phyloP scores from a whole-genome alignment of 2,797 vertebrate species.

The Pyrocephalus nanus region DNA sequence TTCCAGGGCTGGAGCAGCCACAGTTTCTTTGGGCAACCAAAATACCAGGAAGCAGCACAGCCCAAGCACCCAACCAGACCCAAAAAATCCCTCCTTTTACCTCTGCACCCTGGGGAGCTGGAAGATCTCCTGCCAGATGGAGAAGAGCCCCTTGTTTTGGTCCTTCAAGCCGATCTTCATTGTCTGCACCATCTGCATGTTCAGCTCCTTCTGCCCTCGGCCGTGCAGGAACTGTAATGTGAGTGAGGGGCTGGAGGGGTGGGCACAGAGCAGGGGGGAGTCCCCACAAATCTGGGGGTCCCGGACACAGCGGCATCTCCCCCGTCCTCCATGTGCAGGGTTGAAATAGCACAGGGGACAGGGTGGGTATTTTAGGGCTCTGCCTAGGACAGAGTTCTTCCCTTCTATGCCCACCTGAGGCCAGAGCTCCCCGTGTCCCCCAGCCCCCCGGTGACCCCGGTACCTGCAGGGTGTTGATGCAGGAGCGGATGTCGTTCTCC shows the following conservation, averaged over 20 bases:
- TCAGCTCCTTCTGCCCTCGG: slow-evolving; percentile 85
- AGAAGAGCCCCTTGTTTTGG: slow-evolving; percentile 93
- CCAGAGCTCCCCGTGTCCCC: rapidly evolving
- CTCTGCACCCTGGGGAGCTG: slow-evolving; percentile 88
- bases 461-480: slow-evolving; percentile 96
- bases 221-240: slow-evolving; percentile 87
- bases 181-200: slow-evolving; percentile 78
- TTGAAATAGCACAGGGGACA: not conserved
- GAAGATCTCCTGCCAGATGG: slow-evolving; percentile 95
- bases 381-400: too few species aligned
- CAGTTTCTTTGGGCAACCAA: not conserved
- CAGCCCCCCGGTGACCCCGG: rapidly evolving
- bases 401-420: not conserved
- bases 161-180: slow-evolving; percentile 90
- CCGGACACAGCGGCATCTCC: rapidly evolving
- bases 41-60: rapidly evolving
- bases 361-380: not conserved
- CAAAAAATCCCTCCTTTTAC: slow-evolving; percentile 31
- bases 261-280: not conserved
- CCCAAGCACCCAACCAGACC: not conserved
- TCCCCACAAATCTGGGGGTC: not conserved
- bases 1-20: not conserved
- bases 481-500: slow-evolving; percentile 92
- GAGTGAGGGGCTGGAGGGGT: not conserved
- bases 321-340: rapidly evolving